phyloP scores from a whole-genome alignment of 2,888 invertebrate genomes.

The Apodemia duryi region DNA sequence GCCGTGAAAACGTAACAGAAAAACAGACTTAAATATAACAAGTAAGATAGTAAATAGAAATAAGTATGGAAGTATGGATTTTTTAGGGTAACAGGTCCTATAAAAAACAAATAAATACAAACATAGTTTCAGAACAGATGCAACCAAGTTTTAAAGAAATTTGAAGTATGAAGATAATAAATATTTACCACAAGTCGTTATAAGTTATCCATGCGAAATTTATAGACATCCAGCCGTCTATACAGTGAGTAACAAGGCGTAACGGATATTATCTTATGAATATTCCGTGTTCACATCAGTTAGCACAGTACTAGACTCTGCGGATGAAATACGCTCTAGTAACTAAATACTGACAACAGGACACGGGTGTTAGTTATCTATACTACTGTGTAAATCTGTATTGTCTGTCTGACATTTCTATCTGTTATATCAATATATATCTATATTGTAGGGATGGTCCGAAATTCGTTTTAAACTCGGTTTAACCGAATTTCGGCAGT shows the following conservation, averaged over 20 bases:
- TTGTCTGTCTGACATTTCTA: no score
- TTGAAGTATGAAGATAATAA: slow-evolving; percentile 8
- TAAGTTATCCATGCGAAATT: slow-evolving; percentile 20
- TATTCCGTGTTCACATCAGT: slow-evolving; percentile 28
- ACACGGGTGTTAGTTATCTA: background rate
- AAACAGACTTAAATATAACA: no score
- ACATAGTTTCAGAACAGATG: background rate
- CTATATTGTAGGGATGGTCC: no score
- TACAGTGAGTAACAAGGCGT: slow-evolving; percentile 23
- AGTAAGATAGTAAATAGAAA: no score
- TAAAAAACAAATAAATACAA: no score
- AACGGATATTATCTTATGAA: slow-evolving; percentile 27
- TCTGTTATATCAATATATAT: no score
- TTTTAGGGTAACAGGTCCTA: no score
- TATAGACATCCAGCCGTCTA: slow-evolving; percentile 16
- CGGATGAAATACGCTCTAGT: background rate
- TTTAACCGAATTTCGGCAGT: no score
- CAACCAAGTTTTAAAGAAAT: background rate
- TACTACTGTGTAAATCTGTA: no score
- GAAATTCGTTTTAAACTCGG: no score
- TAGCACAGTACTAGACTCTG: slow-evolving; percentile 11
- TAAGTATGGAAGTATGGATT: no score
- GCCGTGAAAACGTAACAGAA: no score
- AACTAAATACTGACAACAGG: slow-evolving; percentile 4
- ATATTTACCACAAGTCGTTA: slow-evolving; percentile 11